Evolutionary conservation across 2,888 invertebrate genomes (phyloP).

Genomic region (Synanthedon andrenaeformis): DNA sequence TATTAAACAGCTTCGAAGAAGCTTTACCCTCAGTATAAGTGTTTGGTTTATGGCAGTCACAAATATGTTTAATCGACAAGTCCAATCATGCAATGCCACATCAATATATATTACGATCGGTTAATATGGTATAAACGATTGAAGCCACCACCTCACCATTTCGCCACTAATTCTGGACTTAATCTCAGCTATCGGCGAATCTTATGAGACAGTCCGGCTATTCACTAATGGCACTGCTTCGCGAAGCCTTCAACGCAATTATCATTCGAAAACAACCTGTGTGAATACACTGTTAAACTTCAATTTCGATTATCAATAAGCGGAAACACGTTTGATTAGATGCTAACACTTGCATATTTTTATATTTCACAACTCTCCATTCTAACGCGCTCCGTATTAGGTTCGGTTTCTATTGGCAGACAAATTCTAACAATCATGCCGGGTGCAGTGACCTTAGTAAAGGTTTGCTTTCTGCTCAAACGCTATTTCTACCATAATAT

Average conservation of each 20-base stretch:
- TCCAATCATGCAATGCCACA: no score
- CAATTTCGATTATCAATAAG: constrained; percentile 11
- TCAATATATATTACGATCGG: neutral
- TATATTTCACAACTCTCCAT: constrained; percentile 7
- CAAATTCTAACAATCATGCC: constrained; percentile 29
- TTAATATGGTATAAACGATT: neutral
- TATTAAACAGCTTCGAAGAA: no score
- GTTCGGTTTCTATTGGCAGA: constrained; percentile 13
- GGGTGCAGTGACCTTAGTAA: constrained; percentile 43
- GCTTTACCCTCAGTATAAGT: no score
- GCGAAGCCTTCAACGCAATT: constrained; percentile 20
- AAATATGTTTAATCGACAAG: no score
- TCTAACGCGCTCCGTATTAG: constrained; percentile 10
- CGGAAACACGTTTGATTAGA: constrained; percentile 49
- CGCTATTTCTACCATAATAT: constrained; percentile 10
- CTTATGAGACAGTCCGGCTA: constrained; percentile 37
- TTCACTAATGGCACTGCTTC: constrained; percentile 40
- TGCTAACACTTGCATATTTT: constrained; percentile 23
- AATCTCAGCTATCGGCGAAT: constrained; percentile 38
- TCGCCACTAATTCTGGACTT: constrained; percentile 18
- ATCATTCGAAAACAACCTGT: constrained; percentile 15
- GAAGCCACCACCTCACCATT: constrained; percentile 7
- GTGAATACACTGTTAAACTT: constrained; percentile 6
- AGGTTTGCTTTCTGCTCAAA: constrained; percentile 39
- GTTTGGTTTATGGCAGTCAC: no score